Percentiles rank a stretch among this genome's conserved stretches.
These are phyloP conservation scores for Calosoma granatense DNA, from an alignment of 1,140 invertebrate species.

Conservation along the genomic window DNA sequence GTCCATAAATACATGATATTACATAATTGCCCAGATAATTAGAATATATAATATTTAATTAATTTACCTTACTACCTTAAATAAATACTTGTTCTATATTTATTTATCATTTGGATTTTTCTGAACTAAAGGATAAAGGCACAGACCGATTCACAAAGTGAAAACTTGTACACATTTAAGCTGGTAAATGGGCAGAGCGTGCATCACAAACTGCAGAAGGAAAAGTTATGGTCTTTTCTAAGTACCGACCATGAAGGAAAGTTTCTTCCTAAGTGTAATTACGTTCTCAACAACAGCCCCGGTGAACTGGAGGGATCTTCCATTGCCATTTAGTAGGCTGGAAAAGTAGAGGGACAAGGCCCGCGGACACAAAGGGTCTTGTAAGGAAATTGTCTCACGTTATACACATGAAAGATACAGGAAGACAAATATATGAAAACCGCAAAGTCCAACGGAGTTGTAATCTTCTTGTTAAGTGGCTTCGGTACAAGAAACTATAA, in stretches of 20 bases:
- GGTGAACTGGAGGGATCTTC: background rate
- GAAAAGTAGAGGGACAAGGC: background rate
- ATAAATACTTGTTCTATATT: too few species aligned
- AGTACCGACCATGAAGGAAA: background rate
- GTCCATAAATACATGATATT: too few species aligned
- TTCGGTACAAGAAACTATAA: background rate
- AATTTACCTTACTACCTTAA: too few species aligned
- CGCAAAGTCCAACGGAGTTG: background rate
- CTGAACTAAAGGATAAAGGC: too few species aligned
- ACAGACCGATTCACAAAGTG: too few species aligned
- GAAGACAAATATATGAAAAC: background rate
- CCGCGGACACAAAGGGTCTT: background rate
- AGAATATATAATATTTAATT: too few species aligned
- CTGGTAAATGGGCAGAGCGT: background rate
- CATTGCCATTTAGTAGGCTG: background rate
- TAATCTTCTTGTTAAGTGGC: background rate
- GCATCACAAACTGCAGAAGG: background rate
- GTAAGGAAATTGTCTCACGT: background rate
- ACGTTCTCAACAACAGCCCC: background rate
- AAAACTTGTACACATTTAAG: background rate
- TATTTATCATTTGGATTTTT: too few species aligned
- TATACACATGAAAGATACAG: background rate
- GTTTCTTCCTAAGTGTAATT: slow-evolving; percentile 7
- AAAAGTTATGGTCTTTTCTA: background rate
- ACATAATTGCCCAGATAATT: too few species aligned